Conservation (phyloP, 1,140 invertebrate genomes). For the Pemphigus obesinymphae region DNA sequence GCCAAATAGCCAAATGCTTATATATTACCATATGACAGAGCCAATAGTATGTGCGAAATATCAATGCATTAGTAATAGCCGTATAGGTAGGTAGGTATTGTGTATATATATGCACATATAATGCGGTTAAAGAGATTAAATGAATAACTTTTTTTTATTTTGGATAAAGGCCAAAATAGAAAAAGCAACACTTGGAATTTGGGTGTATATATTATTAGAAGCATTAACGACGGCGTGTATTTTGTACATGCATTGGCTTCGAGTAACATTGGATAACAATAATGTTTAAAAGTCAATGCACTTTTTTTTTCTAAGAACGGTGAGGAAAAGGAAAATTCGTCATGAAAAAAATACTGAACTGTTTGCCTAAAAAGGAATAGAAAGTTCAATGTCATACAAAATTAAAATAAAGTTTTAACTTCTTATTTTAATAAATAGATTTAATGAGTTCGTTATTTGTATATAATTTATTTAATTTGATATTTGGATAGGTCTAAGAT, state of each 20-base stretch:
- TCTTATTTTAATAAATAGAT: background rate
- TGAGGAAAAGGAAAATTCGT: background rate
- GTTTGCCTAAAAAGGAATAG: background rate
- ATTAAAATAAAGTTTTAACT: constrained; percentile 12
- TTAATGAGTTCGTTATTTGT: background rate
- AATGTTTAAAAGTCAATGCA: background rate
- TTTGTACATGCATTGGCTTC: background rate
- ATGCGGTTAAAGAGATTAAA: background rate
- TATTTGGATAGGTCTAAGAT: no score
- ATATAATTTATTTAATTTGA: constrained; percentile 4
- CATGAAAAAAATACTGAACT: background rate
- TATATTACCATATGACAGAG: background rate
- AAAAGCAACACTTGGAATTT: constrained; percentile 8
- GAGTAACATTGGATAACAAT: background rate
- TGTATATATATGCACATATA: no score
- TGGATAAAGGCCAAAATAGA: background rate
- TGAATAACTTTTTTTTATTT: background rate
- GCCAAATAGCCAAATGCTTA: no score
- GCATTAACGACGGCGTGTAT: background rate
- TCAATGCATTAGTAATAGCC: background rate
- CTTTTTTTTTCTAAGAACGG: no score
- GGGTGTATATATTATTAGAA: constrained; percentile 3
- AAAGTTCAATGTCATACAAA: background rate
- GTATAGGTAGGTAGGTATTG: background rate
- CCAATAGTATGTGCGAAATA: background rate